phyloP scores from a whole-genome alignment of 1,140 invertebrate genomes.

The Pentalonia nigronervosa region DNA sequence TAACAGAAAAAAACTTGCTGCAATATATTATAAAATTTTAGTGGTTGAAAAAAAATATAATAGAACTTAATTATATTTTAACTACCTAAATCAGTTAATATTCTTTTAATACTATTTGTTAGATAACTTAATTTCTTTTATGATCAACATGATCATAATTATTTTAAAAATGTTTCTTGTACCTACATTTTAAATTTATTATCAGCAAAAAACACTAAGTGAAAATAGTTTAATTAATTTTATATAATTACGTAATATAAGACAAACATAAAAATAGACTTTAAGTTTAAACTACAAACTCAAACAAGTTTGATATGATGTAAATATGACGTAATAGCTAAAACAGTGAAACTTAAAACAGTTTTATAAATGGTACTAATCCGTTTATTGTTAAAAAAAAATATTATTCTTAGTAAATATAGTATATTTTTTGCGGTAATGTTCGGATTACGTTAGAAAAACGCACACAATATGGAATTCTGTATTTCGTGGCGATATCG shows the following conservation, averaged over 20 bases:
- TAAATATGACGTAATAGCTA: not conserved
- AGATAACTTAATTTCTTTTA: not conserved
- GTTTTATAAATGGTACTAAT: too few species aligned
- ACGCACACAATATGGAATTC: not conserved
- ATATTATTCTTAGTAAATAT: not conserved
- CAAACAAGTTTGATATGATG: not conserved
- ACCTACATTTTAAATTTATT: not conserved
- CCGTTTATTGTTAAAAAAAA: not conserved
- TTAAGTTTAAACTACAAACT: not conserved
- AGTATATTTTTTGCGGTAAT: not conserved
- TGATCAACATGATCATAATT: not conserved
- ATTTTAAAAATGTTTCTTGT: not conserved
- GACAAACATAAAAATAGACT: not conserved
- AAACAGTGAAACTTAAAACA: not conserved
- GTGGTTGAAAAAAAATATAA: not conserved
- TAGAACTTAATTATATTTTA: not conserved
- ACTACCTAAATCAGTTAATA: not conserved
- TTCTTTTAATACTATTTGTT: not conserved
- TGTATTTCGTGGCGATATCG: not conserved
- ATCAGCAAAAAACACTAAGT: not conserved
- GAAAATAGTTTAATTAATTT: not conserved
- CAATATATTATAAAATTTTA: not conserved
- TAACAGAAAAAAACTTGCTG: not conserved
- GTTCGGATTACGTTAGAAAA: not conserved
- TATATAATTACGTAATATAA: not conserved